Conservation (phyloP, 2,113 vertebrate species). For the Hippopotamus amphibius region DNA sequence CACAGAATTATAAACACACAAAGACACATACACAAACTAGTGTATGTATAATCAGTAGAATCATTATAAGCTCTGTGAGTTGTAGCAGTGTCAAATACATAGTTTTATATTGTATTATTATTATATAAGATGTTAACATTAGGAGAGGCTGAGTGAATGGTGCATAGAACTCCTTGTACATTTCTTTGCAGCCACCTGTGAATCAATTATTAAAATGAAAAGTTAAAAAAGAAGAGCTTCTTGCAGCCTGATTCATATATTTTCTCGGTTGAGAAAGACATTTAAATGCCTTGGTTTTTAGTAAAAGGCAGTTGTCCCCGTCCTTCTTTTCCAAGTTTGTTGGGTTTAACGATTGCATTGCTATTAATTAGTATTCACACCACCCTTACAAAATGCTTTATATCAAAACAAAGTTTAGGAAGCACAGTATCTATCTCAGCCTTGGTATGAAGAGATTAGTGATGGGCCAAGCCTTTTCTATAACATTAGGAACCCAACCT, state of each 20-base stretch:
- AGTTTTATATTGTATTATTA: not conserved
- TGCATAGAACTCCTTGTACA: not conserved
- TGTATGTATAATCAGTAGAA: not conserved
- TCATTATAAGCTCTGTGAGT: not conserved
- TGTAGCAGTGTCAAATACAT: not conserved
- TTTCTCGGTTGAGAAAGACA: constrained; percentile 23
- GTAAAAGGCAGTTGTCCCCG: not conserved
- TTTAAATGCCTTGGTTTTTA: constrained; percentile 51
- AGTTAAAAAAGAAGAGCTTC: constrained; percentile 18
- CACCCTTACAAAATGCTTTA: constrained; percentile 36
- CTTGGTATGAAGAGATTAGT: not conserved
- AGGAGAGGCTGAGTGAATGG: not conserved
- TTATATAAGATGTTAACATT: not conserved
- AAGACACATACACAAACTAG: not conserved
- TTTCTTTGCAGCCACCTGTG: constrained; percentile 37
- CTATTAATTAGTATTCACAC: not conserved
- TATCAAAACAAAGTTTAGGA: constrained; percentile 53
- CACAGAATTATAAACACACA: not conserved
- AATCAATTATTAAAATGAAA: constrained; percentile 1
- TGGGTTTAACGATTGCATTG: constrained; percentile 47
- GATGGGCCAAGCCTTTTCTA: not conserved
- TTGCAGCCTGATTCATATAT: not conserved
- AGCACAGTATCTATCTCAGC: not conserved
- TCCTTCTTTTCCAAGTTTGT: not conserved
- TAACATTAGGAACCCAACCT: not conserved